A percentile compares a stretch with the other conserved stretches of the same genome.
Conservation (phyloP, 2,888 invertebrate genomes). For the Yponomeuta cagnagella region DNA sequence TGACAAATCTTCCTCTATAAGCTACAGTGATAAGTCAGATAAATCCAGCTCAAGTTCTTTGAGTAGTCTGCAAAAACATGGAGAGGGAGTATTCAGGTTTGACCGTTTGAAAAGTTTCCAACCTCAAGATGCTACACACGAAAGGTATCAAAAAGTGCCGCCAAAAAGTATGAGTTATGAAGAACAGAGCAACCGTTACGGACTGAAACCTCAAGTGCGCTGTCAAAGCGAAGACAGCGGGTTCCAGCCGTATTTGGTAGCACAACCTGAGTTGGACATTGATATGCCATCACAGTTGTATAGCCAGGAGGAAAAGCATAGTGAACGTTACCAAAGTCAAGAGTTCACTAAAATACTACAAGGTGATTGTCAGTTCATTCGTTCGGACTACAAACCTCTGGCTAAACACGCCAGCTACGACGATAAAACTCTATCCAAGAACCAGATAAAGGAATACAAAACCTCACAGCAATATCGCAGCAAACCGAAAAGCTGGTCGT, state of each 20-base stretch:
- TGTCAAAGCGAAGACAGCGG: constrained; percentile 78
- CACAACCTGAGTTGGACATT: constrained; percentile 73
- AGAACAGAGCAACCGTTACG: constrained; percentile 60
- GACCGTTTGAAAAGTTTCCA: constrained; percentile 52
- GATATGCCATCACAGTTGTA: constrained; percentile 75
- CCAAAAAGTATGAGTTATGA: constrained; percentile 71
- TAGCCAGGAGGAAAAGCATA: constrained; percentile 78
- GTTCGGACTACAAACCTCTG: constrained; percentile 75
- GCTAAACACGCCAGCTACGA: constrained; percentile 80
- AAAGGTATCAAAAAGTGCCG: constrained; percentile 56
- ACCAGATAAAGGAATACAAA: constrained; percentile 79
- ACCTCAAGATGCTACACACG: constrained; percentile 43
- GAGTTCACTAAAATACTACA: constrained; percentile 74
- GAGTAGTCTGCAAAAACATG: constrained; percentile 66
- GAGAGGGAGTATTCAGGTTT: constrained; percentile 55
- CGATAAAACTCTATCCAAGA: constrained; percentile 78
- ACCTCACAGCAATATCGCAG: constrained; percentile 72
- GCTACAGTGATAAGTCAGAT: constrained; percentile 69
- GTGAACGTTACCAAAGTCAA: constrained; percentile 79
- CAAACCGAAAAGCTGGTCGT: constrained; percentile 78
- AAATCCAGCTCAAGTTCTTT: constrained; percentile 71
- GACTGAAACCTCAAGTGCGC: constrained; percentile 65
- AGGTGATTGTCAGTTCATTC: constrained; percentile 62
- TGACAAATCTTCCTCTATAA: constrained; percentile 70
- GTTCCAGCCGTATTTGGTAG: constrained; percentile 55